Base-by-base conservation (phyloP, 1,140 invertebrate species). In the Diachasma alloeum region DNA sequence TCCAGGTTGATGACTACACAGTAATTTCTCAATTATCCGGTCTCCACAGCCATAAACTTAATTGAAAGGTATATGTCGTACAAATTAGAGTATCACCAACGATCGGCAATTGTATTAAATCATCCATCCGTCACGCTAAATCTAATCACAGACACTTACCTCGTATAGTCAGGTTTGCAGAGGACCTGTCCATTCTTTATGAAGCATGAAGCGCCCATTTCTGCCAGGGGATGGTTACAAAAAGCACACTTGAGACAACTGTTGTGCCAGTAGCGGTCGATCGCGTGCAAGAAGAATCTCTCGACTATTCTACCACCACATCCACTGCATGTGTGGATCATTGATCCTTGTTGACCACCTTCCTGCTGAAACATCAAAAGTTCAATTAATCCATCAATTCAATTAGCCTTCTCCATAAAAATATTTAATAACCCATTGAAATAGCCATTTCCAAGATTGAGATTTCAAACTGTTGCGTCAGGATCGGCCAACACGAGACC, bases 181-280 rank as follows among this genome's bases (percentile, higher is more conserved):
- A 98, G 92, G 85, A 97, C 97, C 95, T 97, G 96, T 81, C 95
- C 95, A 71, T 94, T 93, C 90, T 95, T 96, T 83, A 95, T 95
- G 90, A 96, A 98, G 91, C 96, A 98, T 79, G 96, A 96, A 56
- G 92, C 91, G 53, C 96, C 96, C 84, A 98, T 94, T 83, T 98
- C 96, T 75, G 95, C 96, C 76, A 98, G 91, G 84, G 94, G 93
- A 74, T 94, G 94, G 72, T 93, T 93, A 89, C 97, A 98, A 87
- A 93, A 96, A 80, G 95, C 92, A 91, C 97, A 98, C 90, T 98
- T 98, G 81, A 98, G 92, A 90, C 97, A 98, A 79, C 93, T 93
- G 89, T 96, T 93, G 91, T 98, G 96, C 97, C 97, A 98, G 90
- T 96, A 97, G 85, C 96, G 92, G 90, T 98, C 96, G 85, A 97